Base-by-base conservation (phyloP, 2,113 vertebrate genomes). In the Anthoscopus minutus region DNA sequence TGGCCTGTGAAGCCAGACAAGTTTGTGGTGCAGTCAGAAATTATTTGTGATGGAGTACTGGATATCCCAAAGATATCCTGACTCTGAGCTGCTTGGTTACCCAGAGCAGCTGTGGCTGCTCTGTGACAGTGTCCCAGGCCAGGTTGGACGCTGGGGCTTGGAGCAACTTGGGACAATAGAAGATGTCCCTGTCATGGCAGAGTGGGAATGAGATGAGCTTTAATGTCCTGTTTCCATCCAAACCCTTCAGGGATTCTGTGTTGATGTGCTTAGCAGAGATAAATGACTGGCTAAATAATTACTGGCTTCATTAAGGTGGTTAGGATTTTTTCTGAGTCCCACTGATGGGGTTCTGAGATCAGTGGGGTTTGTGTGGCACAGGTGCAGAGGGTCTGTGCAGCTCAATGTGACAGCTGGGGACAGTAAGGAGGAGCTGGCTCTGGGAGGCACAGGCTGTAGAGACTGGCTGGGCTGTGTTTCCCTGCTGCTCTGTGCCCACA, bases 341-440 rank as follows among this genome's bases (percentile, higher is more conserved):
- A 1, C 12, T 27, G 54, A 0, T 31, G 62, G 17, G 30, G 5
- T 15, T 0, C 56, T n/a, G 44, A 4, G 50, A 4, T 16, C 7
- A 19, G 1, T 8, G 45, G 71, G 28, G 37, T 45, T 16, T 60
- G n/a, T 8, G 8, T 35, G 87, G 44, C 58, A 42, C 53, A 40
- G 62, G 6, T 13, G 3, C 22, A 0, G 40, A 73, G 11, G 2
- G 5, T 13, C 65, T 61, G 30, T 5, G 60, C 15, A 13, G 27
- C 2, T 15, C 4, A 3, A 3, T 18, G 13, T 7, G 12, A 15
- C 54, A 40, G 13, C 4, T 57, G 65, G 44, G 0, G 3, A 3
- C 35, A 7, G 6, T 4, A 30, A 62, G 18, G 9, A 8, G 6
- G 33, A 33, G 19, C 17, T 4, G 17, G 37, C n/a, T 9, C 35